Base-by-base conservation (phyloP, 2,888 invertebrate species). In the Osedax fenrisi region DNA sequence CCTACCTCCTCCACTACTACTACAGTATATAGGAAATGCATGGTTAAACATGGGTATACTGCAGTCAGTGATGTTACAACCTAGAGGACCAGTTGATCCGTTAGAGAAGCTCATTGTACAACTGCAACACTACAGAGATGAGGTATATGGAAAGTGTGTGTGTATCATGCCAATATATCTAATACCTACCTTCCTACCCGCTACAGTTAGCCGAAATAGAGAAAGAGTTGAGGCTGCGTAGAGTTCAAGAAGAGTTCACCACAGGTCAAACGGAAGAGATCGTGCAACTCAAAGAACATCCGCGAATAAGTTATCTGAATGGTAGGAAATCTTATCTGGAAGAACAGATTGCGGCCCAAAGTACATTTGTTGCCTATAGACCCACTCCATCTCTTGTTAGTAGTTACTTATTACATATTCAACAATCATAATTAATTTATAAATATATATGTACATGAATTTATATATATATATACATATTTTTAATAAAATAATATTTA, bases 21-120 rank as follows among this genome's bases (percentile, higher is more conserved):
- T n/a, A 25, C 23, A n/a, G 61, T 17, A 64, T 23, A 13, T 75
- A 22, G 78, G 78, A 41, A 27, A 68, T 66, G 76, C 70, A 2
- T 80, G 81, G 80, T 78, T 80, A 25, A 76, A 77, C 66, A 74
- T 80, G 2, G 83, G 82, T 26, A 69, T 79, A 62, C 56, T 81
- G 10, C 79, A 79, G 70, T 76, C 78, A 27, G 73, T 74, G 73
- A 25, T 83, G 24, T 66, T 82, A 75, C 80, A 82, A 3, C 85
- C 85, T 1, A 86, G 90, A 13, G 90, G 89, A 22, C 84, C 88
- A 0, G 89, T 94, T 2, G 95, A 95, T 86, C 92, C 93, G 0
- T 89, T 91, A 0, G 89, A 90, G 75, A 92, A 92, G 83, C 88
- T 89, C 78, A 86, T 88, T 0, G 83, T 92, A 0, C 91, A 91